phyloP scores from a whole-genome alignment of 2,113 vertebrate genomes.

The Cettia cetti region DNA sequence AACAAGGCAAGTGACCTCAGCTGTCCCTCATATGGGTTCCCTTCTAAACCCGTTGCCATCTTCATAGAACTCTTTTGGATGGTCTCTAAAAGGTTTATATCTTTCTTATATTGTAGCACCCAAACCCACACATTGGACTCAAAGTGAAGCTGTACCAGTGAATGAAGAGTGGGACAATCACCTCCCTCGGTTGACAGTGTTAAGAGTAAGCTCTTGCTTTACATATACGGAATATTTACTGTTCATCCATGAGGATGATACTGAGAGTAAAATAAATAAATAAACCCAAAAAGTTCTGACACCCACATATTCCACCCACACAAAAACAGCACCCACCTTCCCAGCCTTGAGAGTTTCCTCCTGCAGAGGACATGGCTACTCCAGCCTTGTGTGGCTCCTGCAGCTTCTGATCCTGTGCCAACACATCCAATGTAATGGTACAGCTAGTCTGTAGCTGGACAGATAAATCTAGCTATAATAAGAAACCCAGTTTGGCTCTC shows the following conservation, averaged over 20 bases:
- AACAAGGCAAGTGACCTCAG: neutral
- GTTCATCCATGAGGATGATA: neutral
- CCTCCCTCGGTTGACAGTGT: rapidly evolving
- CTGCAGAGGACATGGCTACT: neutral
- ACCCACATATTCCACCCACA: rapidly evolving
- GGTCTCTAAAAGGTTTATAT: neutral
- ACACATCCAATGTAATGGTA: neutral
- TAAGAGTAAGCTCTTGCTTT: neutral
- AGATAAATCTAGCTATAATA: neutral
- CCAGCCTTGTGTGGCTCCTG: neutral
- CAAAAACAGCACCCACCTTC: neutral
- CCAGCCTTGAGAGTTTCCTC: rapidly evolving
- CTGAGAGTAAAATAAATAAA: neutral
- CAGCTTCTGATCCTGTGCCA: neutral
- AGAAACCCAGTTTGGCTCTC: neutral
- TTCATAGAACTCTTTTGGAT: neutral
- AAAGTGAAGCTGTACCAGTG: neutral
- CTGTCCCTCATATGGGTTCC: neutral
- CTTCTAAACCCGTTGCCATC: neutral
- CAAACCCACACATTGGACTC: neutral
- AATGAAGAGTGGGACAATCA: neutral
- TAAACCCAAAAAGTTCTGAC: neutral
- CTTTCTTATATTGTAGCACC: neutral
- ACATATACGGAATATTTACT: neutral
- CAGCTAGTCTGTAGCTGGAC: neutral